Evolutionary conservation across 2,888 invertebrate genomes (phyloP).

Genomic region (Adineta ricciae): DNA sequence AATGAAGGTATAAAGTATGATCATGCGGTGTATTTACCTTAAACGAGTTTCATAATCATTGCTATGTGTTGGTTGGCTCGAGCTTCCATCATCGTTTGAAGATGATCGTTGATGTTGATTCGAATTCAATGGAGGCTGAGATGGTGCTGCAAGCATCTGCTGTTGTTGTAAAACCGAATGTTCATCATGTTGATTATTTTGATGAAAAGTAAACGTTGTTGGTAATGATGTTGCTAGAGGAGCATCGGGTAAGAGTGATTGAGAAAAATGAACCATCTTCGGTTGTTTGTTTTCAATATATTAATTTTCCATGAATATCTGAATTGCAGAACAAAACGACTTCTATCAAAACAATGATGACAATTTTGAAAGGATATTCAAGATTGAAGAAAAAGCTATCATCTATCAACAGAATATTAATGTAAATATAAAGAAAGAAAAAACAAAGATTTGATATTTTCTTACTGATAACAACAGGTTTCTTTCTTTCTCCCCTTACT

Average conservation of each 20-base stretch:
- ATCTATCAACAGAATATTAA: not conserved
- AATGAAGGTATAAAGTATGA: not conserved
- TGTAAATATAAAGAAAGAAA: not conserved
- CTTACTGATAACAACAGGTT: not conserved
- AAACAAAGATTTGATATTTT: not conserved
- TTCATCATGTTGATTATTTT: not conserved
- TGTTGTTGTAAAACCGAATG: not conserved
- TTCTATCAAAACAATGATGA: not conserved
- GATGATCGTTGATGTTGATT: not conserved
- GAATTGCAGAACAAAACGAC: not conserved
- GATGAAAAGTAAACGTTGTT: slow-evolving; percentile 16
- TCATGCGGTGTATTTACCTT: not conserved
- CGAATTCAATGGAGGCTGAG: not conserved
- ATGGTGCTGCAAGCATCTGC: not conserved
- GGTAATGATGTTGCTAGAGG: slow-evolving; percentile 8
- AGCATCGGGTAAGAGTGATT: not conserved
- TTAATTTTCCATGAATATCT: not conserved
- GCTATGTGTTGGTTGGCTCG: not conserved
- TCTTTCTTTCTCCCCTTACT: not conserved
- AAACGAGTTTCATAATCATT: slow-evolving; percentile 14
- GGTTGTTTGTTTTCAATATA: not conserved
- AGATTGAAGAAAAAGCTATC: not conserved
- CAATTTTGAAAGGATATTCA: not conserved
- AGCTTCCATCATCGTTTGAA: not conserved
- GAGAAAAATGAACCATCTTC: slow-evolving; percentile 7